Base-by-base conservation (phyloP, 2,113 vertebrate genomes). In the Phalacrocorax aristotelis region DNA sequence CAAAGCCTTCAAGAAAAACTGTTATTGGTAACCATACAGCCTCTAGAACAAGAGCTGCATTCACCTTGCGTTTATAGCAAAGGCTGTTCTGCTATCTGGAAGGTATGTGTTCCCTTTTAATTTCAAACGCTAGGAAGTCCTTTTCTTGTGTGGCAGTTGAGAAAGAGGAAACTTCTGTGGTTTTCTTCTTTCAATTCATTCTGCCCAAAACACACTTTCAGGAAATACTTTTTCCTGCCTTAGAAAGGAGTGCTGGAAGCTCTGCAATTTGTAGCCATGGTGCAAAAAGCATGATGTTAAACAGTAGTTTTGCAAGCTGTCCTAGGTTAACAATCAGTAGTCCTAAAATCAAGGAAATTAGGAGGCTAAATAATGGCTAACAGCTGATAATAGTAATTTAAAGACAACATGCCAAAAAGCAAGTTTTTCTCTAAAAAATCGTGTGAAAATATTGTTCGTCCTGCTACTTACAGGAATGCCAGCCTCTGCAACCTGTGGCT, bases 211-310 rank as follows among this genome's bases (percentile, higher is more conserved):
- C 89, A 29, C 0, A 1, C 62, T 91, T 89, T 89, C 78, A 72
- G 93, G 91, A 97, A 97, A 76, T 95, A 70, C 42, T 60, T 91
- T 61, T 87, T 96, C 61, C 89, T 94, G 90, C 91, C 66, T 83
- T 48, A 93, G 52, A 75, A 80, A 44, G 30, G 46, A 84, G 58
- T 15, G 46, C 74, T 87, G 66, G 57, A 48, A 79, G 42, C 81
- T 77, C 48, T 65, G 82, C 75, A 44, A 18, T 84, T 77, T 9
- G 7, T 58, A 89, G 44, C 36, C 1, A 0, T 1, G 4, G 36
- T 22, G 17, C 40, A 62, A 32, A 92, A 89, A 14, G 5, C 6
- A 2, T 17, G 58, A 81, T 1, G 17, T 30, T 62, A 15, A 40
- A 57, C 62, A 10, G 18, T 62, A 10, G 16, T 76, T 95, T 91